Percentiles rank a stretch among this genome's conserved stretches.
Evolutionary conservation across 2,888 invertebrate species (phyloP).

Genomic region (Ashinkailepas kermadecensis): DNA sequence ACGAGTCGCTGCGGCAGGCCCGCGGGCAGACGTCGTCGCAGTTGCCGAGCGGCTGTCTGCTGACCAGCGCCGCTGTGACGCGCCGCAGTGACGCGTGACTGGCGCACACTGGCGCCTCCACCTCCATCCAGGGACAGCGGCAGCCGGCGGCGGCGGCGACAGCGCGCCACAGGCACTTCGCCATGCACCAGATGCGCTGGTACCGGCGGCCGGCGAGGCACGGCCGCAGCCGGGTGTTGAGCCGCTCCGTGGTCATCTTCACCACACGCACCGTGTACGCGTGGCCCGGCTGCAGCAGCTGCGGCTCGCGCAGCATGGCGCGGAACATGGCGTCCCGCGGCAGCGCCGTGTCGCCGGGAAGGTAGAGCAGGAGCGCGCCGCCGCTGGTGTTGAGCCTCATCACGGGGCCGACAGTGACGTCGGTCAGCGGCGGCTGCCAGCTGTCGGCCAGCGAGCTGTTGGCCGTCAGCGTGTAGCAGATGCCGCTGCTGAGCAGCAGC

Average conservation of each 20-base stretch:
- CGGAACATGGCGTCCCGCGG: not conserved
- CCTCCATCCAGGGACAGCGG: not conserved
- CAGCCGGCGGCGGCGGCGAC: constrained; percentile 2
- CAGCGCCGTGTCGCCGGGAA: not conserved
- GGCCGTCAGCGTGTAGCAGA: constrained; percentile 6
- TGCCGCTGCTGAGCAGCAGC: not conserved
- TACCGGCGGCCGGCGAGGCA: not conserved
- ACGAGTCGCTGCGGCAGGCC: not conserved
- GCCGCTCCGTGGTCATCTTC: not conserved
- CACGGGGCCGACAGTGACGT: not conserved
- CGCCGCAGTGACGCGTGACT: not conserved
- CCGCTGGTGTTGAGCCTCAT: not conserved
- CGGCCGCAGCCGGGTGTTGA: not conserved
- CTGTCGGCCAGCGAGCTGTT: not conserved
- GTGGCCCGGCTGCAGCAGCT: not conserved
- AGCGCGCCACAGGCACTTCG: not conserved
- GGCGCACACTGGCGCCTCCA: not conserved
- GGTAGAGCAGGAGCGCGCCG: not conserved
- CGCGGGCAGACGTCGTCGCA: not conserved
- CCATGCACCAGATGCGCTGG: not conserved
- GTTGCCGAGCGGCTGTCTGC: not conserved
- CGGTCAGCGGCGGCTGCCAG: not conserved
- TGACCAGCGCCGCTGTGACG: not conserved
- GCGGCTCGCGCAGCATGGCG: not conserved
- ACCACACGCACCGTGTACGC: not conserved